Percentiles rank a stretch among this genome's conserved stretches.
Conservation (phyloP, 2,797 vertebrate genomes). For the Mastacembelus armatus region DNA sequence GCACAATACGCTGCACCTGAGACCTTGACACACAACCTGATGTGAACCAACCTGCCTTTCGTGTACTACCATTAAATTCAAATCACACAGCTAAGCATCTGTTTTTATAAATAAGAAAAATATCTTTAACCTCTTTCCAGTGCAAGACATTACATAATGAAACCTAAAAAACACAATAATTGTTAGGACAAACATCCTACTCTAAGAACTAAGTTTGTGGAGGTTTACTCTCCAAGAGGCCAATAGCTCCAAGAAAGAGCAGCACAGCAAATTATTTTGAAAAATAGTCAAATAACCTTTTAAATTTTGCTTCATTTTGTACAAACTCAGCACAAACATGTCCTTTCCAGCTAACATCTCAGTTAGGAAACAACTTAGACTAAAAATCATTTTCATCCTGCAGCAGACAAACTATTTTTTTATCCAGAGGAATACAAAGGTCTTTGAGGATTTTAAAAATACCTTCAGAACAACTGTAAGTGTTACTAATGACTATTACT, state of each 20-base stretch:
- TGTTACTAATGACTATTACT: neutral
- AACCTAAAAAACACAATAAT: neutral
- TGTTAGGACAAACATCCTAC: neutral
- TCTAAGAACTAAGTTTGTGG: neutral
- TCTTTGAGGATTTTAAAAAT: conserved; percentile 3
- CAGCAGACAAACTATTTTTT: neutral
- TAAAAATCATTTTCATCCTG: neutral
- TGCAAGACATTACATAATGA: no score
- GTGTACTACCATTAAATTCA: neutral
- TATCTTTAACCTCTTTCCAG: neutral
- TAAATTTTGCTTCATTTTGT: neutral
- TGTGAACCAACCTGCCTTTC: conserved; percentile 1
- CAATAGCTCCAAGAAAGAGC: neutral
- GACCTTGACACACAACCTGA: conserved; percentile 11
- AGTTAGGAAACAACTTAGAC: neutral
- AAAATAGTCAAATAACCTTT: neutral
- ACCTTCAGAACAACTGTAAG: neutral
- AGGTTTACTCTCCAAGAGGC: no score
- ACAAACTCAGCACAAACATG: neutral
- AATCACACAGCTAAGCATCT: neutral
- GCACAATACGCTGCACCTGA: conserved; percentile 27
- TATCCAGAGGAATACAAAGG: neutral
- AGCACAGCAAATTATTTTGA: no score
- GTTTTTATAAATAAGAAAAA: neutral
- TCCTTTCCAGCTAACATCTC: neutral